phyloP scores from a whole-genome alignment of 2,797 vertebrate species.

The Perodicticus potto region DNA sequence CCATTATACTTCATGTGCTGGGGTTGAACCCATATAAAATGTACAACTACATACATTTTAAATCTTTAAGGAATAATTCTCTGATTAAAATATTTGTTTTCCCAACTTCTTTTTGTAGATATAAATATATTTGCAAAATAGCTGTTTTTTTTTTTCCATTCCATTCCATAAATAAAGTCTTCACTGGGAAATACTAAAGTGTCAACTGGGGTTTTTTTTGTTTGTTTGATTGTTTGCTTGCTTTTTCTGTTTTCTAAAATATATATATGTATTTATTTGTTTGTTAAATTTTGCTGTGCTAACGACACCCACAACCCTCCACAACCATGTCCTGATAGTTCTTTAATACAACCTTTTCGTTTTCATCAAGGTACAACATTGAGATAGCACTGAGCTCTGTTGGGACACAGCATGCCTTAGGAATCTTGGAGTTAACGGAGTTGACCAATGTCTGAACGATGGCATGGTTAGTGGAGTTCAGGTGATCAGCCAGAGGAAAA shows the following conservation, averaged over 20 bases:
- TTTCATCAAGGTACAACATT: constrained; percentile 98
- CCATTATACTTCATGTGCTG: constrained; percentile 99
- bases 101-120: constrained; percentile 96
- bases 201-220: constrained; percentile 88
- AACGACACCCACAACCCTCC: constrained; percentile 99
- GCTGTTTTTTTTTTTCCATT: constrained; percentile 92
- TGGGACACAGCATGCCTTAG: constrained; percentile 98
- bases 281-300: constrained; percentile 87
- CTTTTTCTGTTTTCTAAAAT: constrained; percentile 72
- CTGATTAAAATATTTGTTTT: constrained; percentile 99
- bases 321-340: constrained; percentile 99
- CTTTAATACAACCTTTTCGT: constrained; percentile 99
- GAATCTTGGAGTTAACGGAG: constrained; percentile 98
- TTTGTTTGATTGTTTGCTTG: constrained; percentile 72
- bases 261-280: constrained; percentile 47
- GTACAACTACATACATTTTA: constrained; percentile 99
- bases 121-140: constrained; percentile 99
- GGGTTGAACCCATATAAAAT: constrained; percentile 99
- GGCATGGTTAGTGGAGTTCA: constrained; percentile 99
- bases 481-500: constrained; percentile 97
- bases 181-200: constrained; percentile 98
- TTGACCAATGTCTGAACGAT: constrained; percentile 99
- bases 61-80: constrained; percentile 99
- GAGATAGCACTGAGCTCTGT: constrained; percentile 99
- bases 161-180: constrained; percentile 99